phyloP scores from a whole-genome alignment of 2,888 invertebrate species.

The Microplitis manilae region DNA sequence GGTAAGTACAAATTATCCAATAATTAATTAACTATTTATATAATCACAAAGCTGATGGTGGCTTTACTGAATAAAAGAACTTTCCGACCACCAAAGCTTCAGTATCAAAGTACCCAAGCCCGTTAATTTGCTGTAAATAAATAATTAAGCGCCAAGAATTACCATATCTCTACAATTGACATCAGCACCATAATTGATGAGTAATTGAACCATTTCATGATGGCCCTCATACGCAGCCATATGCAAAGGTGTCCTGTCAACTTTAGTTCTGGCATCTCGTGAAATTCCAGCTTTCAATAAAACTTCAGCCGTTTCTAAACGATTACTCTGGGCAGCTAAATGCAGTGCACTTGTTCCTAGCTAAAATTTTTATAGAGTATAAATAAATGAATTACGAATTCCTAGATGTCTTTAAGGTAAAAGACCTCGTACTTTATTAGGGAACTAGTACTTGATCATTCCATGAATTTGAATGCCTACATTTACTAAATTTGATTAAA shows the following conservation, averaged over 20 bases:
- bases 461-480: too few species aligned
- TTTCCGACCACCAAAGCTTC: too few species aligned
- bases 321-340: constrained; percentile 87
- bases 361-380: constrained; percentile 71
- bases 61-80: too few species aligned
- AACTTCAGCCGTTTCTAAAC: constrained; percentile 84
- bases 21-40: too few species aligned
- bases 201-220: constrained; percentile 79
- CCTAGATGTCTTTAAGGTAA: too few species aligned
- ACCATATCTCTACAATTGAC: constrained; percentile 87
- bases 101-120: too few species aligned
- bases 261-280: constrained; percentile 91
- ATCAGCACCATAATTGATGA: constrained; percentile 81
- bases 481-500: too few species aligned
- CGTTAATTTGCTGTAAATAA: not conserved
- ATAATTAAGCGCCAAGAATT: constrained; percentile 44
- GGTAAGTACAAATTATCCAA: too few species aligned
- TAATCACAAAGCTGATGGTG: too few species aligned
- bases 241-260: constrained; percentile 92
- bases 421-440: too few species aligned
- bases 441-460: too few species aligned
- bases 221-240: constrained; percentile 91
- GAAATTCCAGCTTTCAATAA: constrained; percentile 89
- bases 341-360: constrained; percentile 92
- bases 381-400: not conserved